Base-by-base conservation (phyloP, 2,113 vertebrate genomes). In the Pogonocichla stellata region DNA sequence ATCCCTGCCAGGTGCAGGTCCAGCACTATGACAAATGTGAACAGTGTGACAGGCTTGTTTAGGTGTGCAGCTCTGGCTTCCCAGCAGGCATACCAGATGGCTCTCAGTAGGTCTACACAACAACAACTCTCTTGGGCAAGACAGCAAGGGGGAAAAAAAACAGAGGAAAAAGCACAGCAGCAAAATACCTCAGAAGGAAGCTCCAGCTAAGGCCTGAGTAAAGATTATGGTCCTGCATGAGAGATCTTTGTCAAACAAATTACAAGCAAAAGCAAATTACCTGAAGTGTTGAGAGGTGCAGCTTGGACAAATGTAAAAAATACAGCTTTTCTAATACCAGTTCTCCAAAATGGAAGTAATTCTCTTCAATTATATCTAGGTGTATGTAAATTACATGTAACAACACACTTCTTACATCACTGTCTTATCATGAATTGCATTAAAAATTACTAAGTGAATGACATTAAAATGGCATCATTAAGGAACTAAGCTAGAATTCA, bases 61-160 rank as follows among this genome's bases (percentile, higher is more conserved):
- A 69, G 66, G 58, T 48, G 79, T 24, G 56, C 86, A 78, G 95
- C 1, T 1, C 48, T 78, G 69, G 43, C 83, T 57, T 33, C 83
- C 60, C 75, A 70, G 69, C 64, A 86, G 69, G 58, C 79, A 20
- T 56, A 80, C 71, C 91, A 95, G 95, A 90, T 86, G 90, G 93
- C 56, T 91, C 89, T 82, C 89, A 80, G 87, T 43, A 78, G 77
- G 64, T 25, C 69, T 70, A 48, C 33, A 57, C n/a, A 71, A 57
- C 45, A 91, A 80, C 82, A 83, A 69, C 36, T 78, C 93, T 92
- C 92, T 5, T 78, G 88, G 92, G 90, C 64, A 88, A 78, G 14
- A 84, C 0, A 89, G 45, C 34, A 80, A 86, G 29, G 57, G 34
- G 22, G 48, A 56, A 65, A 62, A 62, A 38, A 75, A 81, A 19